Conservation (phyloP, 1,140 invertebrate genomes). For the Chionoecetes opilio region DNA sequence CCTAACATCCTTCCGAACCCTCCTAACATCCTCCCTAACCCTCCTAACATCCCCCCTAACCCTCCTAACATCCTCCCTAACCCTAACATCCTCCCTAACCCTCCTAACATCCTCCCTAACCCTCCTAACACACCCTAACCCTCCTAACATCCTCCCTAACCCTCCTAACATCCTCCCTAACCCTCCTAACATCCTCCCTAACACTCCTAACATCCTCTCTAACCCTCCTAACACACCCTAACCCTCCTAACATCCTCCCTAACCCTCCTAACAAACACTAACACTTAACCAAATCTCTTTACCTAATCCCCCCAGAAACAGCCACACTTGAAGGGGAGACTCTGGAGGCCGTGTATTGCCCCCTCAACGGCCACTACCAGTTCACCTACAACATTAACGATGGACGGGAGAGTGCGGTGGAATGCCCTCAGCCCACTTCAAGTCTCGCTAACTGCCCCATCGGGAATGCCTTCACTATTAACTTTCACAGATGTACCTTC, state of each 20-base stretch:
- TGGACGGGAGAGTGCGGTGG: constrained; percentile 84
- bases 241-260: neutral
- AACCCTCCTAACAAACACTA: neutral
- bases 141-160: neutral
- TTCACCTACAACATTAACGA: constrained; percentile 87
- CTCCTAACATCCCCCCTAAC: neutral
- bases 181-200: neutral
- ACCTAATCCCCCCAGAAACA: constrained; percentile 35
- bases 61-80: neutral
- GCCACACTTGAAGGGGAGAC: constrained; percentile 41
- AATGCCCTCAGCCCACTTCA: constrained; percentile 86
- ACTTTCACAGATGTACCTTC: constrained; percentile 87
- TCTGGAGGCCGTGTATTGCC: constrained; percentile 87
- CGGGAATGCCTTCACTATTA: constrained; percentile 86
- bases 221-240: neutral
- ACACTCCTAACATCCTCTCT: neutral
- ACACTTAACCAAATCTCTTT: too few relatives aligned
- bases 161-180: neutral
- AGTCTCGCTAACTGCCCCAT: constrained; percentile 87
- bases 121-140: too few relatives aligned
- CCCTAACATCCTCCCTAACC: too few relatives aligned
- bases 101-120: too few relatives aligned
- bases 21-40: neutral
- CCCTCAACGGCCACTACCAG: constrained; percentile 87
- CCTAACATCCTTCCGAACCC: neutral